These are phyloP conservation scores for Stictocephala bisonia DNA, from an alignment of 2,888 invertebrate species.

Conservation along the genomic window DNA sequence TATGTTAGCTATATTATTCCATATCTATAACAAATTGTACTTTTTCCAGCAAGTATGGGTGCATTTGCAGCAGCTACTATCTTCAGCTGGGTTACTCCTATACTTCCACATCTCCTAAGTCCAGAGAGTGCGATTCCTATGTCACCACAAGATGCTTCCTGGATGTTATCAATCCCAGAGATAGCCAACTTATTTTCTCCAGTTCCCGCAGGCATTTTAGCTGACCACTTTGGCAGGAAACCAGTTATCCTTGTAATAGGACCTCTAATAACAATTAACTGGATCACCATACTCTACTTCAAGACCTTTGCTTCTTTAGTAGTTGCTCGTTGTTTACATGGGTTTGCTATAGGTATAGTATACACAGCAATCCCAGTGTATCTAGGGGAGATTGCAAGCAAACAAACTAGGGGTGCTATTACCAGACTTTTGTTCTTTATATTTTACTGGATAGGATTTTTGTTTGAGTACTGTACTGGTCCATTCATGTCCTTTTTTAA, in stretches of 20 bases:
- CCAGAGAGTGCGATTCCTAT: conserved; percentile 25
- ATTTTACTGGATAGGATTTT: conserved; percentile 51
- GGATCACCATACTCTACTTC: conserved; percentile 50
- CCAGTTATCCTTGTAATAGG: conserved; percentile 45
- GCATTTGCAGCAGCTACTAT: conserved; percentile 11
- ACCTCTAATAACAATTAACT: conserved; percentile 49
- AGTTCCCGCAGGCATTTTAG: conserved; percentile 48
- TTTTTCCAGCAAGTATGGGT: conserved; percentile 15
- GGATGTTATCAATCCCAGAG: conserved; percentile 51
- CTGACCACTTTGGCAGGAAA: conserved; percentile 51
- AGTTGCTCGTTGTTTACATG: conserved; percentile 53
- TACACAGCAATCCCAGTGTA: conserved; percentile 56
- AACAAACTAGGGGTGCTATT: conserved; percentile 54
- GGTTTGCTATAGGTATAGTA: conserved; percentile 53
- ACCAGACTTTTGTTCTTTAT: conserved; percentile 54
- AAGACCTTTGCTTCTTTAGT: conserved; percentile 47
- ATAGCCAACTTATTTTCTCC: conserved; percentile 51
- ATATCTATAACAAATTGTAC: too few relatives aligned
- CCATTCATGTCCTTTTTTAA: conserved; percentile 62
- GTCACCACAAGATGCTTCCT: conserved; percentile 46
- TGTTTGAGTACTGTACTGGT: conserved; percentile 52
- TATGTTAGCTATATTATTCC: too few relatives aligned
- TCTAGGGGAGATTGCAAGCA: conserved; percentile 56
- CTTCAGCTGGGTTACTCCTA: conserved; percentile 22
- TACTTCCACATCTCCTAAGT: background rate